phyloP scores from a whole-genome alignment of 2,797 vertebrate species.

The Enteromius viviparus region DNA sequence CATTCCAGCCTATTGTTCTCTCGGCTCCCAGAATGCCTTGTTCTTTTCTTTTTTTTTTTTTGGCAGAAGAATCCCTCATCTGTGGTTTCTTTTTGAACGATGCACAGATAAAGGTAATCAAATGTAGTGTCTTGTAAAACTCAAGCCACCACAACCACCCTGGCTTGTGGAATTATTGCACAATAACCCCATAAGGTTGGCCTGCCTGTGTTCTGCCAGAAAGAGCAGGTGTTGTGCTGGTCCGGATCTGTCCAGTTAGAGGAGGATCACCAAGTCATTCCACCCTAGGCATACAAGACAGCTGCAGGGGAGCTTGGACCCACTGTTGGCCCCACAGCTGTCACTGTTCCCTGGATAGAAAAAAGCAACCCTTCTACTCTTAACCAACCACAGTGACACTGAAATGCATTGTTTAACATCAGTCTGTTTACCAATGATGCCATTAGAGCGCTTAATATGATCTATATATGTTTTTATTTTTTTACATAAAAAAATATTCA shows the following conservation, averaged over 20 bases:
- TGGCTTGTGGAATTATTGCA: slow-evolving; percentile 9
- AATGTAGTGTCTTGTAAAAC: slow-evolving; percentile 25
- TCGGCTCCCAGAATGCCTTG: slow-evolving; percentile 22
- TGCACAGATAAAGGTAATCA: not conserved
- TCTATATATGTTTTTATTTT: not conserved
- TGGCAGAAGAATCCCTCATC: slow-evolving; percentile 35
- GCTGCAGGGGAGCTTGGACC: slow-evolving; percentile 49
- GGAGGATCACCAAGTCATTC: slow-evolving; percentile 56
- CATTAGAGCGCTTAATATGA: not conserved
- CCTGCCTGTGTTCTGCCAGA: slow-evolving; percentile 42
- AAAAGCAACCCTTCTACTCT: slow-evolving; percentile 11
- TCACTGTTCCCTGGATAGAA: slow-evolving; percentile 37
- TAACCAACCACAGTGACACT: not conserved
- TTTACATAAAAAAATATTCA: not conserved
- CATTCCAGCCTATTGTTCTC: slow-evolving; percentile 53
- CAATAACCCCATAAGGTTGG: slow-evolving; percentile 34
- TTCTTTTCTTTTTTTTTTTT: not conserved
- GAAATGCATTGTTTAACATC: slow-evolving; percentile 4
- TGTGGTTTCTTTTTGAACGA: not conserved
- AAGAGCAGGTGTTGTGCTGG: slow-evolving; percentile 57
- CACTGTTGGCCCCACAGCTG: slow-evolving; percentile 53
- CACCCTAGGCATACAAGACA: slow-evolving; percentile 55
- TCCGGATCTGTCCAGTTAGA: slow-evolving; percentile 65
- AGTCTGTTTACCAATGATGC: slow-evolving; percentile 7
- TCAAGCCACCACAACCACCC: slow-evolving; percentile 22